Evolutionary conservation across 2,888 invertebrate species (phyloP).

Genomic region (Liposcelis brunnea): DNA sequence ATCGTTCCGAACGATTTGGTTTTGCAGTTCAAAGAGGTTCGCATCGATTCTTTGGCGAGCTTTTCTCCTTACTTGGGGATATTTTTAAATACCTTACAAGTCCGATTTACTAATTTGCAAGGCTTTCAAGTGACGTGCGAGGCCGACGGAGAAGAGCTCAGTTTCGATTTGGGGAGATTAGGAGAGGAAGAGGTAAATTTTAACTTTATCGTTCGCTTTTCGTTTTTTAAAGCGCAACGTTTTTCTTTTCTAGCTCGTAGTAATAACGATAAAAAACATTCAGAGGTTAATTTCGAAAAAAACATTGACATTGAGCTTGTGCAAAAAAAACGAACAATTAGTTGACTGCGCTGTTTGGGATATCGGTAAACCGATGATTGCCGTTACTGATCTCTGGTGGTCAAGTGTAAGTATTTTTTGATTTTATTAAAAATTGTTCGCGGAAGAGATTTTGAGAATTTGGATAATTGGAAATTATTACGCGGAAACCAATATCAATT

Average conservation of each 20-base stretch:
- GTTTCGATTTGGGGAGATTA: constrained; percentile 1
- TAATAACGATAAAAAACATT: background rate
- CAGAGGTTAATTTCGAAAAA: background rate
- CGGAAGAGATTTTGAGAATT: too few relatives aligned
- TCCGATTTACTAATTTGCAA: constrained; percentile 2
- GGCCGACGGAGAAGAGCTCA: background rate
- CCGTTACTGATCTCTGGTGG: constrained; percentile 4
- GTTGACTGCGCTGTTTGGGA: background rate
- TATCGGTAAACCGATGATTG: constrained; percentile 3
- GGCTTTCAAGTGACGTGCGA: background rate
- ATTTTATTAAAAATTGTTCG: too few relatives aligned
- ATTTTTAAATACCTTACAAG: background rate
- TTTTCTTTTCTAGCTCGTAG: background rate
- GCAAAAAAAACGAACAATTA: background rate
- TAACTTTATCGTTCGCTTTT: background rate
- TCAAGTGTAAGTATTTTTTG: too few relatives aligned
- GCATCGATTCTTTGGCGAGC: background rate
- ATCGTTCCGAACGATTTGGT: background rate
- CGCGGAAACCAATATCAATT: too few relatives aligned
- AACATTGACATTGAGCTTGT: background rate
- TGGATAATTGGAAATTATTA: too few relatives aligned
- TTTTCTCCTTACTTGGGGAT: constrained; percentile 1
- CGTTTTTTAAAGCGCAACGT: background rate
- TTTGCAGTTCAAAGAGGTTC: background rate
- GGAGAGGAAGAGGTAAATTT: background rate